These are phyloP conservation scores for Mus minutoides DNA, from an alignment of 2,797 vertebrate species.

Conservation along the genomic window DNA sequence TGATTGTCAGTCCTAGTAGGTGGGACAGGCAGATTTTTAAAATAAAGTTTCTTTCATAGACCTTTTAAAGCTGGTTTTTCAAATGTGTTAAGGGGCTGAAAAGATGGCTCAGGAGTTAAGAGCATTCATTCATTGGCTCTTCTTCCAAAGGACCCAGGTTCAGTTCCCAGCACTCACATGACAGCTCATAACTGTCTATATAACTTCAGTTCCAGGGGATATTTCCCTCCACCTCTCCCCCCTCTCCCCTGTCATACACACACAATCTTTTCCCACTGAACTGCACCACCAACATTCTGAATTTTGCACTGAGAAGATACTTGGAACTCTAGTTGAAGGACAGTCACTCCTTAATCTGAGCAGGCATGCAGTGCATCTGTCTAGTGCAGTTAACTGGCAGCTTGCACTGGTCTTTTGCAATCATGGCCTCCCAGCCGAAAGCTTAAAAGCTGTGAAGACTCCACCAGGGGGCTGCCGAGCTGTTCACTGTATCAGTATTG, in stretches of 20 bases:
- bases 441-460: background rate
- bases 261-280: background rate
- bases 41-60: constrained; percentile 21
- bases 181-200: background rate
- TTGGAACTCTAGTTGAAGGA: background rate
- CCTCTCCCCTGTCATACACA: background rate
- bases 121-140: background rate
- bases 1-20: background rate
- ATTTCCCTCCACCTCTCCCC: no score
- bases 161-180: background rate
- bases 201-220: background rate
- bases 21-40: background rate
- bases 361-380: background rate
- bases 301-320: background rate
- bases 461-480: background rate
- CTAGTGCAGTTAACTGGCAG: background rate
- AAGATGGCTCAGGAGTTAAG: background rate
- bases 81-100: background rate
- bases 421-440: background rate
- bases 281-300: background rate
- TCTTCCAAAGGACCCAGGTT: background rate
- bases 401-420: background rate
- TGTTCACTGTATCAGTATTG: rapidly evolving
- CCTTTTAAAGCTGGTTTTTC: constrained; percentile 35
- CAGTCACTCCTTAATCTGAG: background rate